These are phyloP conservation scores for Tauraco hartlaubi DNA, from an alignment of 2,797 vertebrate species.

Conservation along the genomic window DNA sequence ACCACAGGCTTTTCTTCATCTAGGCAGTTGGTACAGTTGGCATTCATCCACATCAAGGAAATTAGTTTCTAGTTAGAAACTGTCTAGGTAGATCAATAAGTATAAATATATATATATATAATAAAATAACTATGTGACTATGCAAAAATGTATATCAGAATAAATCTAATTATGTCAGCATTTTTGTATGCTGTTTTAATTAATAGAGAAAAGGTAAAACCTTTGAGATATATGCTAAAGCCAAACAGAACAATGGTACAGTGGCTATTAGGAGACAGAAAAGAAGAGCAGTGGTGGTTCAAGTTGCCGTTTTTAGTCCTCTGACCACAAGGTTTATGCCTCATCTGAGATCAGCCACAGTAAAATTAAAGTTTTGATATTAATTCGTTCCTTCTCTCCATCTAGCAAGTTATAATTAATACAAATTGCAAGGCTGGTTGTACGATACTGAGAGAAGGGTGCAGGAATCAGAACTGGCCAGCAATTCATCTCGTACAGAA, in stretches of 20 bases:
- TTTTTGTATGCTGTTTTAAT: neutral
- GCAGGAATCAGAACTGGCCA: neutral
- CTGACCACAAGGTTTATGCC: neutral
- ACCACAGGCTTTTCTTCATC: neutral
- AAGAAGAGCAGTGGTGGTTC: neutral
- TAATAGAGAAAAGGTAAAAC: neutral
- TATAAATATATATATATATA: neutral
- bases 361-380: slow-evolving; percentile 36
- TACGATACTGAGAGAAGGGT: neutral
- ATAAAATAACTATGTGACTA: neutral
- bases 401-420: slow-evolving; percentile 20
- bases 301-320: neutral
- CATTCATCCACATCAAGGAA: neutral
- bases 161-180: neutral
- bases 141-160: neutral
- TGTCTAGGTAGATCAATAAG: neutral
- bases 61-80: neutral
- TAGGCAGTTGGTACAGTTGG: neutral
- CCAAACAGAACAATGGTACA: neutral
- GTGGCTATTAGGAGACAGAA: neutral
- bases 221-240: neutral
- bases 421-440: neutral
- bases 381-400: neutral
- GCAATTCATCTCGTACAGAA: neutral
- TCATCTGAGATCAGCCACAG: slow-evolving; percentile 28